Conservation (phyloP, 2,113 vertebrate species). For the Spizaetus ornatus region DNA sequence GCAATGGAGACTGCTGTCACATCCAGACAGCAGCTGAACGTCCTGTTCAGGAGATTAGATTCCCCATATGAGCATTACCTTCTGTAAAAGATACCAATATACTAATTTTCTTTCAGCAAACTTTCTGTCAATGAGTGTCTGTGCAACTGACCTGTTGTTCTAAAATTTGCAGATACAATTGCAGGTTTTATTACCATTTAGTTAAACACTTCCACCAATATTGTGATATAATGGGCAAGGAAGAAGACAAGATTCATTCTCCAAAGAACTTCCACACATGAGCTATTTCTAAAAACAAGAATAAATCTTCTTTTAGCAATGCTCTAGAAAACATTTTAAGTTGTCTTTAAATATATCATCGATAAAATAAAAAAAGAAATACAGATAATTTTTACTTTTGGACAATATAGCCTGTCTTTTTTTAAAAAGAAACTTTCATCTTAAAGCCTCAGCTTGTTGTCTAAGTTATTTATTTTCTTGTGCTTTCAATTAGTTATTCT, state of each 20-base stretch:
- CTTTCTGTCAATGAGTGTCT: neutral
- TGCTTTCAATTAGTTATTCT: neutral
- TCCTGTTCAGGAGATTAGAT: neutral
- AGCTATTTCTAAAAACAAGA: conserved; percentile 22
- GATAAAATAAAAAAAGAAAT: neutral
- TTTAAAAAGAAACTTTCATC: neutral
- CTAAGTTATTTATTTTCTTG: neutral
- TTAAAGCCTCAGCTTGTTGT: neutral
- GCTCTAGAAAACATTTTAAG: neutral
- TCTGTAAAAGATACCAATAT: neutral
- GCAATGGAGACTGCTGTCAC: neutral
- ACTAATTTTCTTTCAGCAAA: neutral
- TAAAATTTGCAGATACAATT: neutral
- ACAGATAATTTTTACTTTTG: neutral
- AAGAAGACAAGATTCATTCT: neutral
- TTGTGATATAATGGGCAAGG: neutral
- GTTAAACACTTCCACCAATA: neutral
- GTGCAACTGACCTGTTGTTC: neutral
- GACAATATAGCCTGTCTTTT: neutral
- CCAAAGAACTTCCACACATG: neutral
- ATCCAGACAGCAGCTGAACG: neutral
- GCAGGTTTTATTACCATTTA: neutral
- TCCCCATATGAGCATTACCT: neutral
- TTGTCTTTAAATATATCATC: neutral
- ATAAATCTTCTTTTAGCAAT: neutral